A percentile compares a stretch with the other conserved stretches of the same genome.
Evolutionary conservation across 2,797 vertebrate species (phyloP).

Genomic region (Cynodonichthys magdalenae): DNA sequence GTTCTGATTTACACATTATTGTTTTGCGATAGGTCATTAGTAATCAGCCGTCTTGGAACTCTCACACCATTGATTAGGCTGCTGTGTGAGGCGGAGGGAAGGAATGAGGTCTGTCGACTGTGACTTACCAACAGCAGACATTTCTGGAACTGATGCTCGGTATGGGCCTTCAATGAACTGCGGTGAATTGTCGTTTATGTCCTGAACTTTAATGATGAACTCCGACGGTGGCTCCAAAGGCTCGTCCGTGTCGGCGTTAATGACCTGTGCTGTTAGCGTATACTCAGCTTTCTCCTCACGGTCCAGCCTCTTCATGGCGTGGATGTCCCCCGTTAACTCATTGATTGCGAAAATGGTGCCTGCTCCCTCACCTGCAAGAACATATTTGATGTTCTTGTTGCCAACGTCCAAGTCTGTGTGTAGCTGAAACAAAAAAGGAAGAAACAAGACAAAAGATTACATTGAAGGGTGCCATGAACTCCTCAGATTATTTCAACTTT

Average conservation of each 20-base stretch:
- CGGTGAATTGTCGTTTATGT: constrained; percentile 97
- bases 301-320: constrained; percentile 98
- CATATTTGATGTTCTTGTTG: constrained; percentile 92
- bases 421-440: constrained; percentile 81
- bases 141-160: constrained; percentile 92
- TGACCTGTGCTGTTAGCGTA: constrained; percentile 93
- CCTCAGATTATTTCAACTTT: constrained; percentile 2
- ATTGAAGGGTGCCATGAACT: constrained; percentile 17
- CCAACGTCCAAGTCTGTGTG: constrained; percentile 96
- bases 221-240: constrained; percentile 95
- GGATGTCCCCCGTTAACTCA: constrained; percentile 95
- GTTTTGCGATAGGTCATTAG: constrained; percentile 62
- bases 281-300: constrained; percentile 98
- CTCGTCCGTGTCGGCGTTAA: constrained; percentile 90
- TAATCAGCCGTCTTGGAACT: constrained; percentile 53
- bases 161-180: constrained; percentile 95
- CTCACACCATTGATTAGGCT: constrained; percentile 55
- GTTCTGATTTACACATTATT: constrained; percentile 67
- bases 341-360: constrained; percentile 99
- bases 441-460: not conserved
- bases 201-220: constrained; percentile 99
- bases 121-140: constrained; percentile 94
- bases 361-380: constrained; percentile 94
- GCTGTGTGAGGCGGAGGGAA: constrained; percentile 26
- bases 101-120: constrained; percentile 28